Percentiles rank a stretch among this genome's conserved stretches.
Conservation (phyloP, 2,797 vertebrate genomes). For the Coccyzus lansbergi region DNA sequence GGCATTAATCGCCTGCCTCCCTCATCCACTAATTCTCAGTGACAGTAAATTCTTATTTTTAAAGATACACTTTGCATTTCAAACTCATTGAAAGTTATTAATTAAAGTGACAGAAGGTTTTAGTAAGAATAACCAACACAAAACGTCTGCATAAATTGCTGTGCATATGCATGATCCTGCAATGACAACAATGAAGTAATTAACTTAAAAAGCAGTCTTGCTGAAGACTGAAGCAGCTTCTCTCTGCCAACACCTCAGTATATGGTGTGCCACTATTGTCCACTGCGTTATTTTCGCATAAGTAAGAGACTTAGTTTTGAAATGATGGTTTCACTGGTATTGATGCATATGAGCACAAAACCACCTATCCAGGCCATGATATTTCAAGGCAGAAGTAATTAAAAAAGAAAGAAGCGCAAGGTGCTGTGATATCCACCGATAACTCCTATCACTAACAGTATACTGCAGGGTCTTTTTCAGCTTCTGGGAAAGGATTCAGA, state of each 20-base stretch:
- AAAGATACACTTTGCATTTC: neutral
- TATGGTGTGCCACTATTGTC: neutral
- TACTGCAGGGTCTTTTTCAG: neutral
- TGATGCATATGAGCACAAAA: neutral
- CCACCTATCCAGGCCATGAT: neutral
- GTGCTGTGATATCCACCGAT: neutral
- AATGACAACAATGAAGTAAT: neutral
- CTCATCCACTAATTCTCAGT: neutral
- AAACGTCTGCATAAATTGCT: neutral
- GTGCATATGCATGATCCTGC: neutral
- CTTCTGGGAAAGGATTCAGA: neutral
- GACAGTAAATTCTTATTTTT: neutral
- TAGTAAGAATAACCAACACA: neutral
- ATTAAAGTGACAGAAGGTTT: conserved; percentile 4
- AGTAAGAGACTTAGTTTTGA: neutral
- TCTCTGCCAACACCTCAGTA: neutral
- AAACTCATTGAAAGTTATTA: neutral
- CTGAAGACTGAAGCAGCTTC: neutral
- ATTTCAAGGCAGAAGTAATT: neutral
- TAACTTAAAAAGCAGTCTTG: neutral
- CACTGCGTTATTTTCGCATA: neutral
- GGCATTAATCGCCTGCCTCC: neutral
- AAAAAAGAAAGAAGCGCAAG: neutral
- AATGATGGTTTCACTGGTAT: neutral
- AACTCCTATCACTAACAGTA: neutral